These are phyloP conservation scores for Calyptommatus sinebrachiatus DNA, from an alignment of 2,113 vertebrate genomes.

Conservation along the genomic window DNA sequence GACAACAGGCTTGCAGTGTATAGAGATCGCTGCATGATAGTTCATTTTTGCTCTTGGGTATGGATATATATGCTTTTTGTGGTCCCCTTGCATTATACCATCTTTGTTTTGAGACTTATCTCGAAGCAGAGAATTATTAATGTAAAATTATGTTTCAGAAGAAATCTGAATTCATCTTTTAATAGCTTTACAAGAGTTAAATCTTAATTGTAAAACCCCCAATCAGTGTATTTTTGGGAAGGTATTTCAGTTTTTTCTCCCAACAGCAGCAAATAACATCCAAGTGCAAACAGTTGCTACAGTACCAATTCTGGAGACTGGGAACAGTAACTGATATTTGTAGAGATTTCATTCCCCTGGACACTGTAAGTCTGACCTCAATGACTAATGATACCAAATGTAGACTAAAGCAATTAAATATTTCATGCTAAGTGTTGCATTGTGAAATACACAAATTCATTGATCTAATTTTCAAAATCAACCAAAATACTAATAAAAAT, in stretches of 20 bases:
- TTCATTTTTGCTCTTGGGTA: neutral
- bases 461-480: neutral
- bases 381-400: conserved; percentile 4
- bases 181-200: conserved; percentile 3
- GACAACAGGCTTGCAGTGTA: neutral
- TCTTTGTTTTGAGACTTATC: neutral
- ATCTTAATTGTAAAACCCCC: conserved; percentile 9
- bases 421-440: conserved; percentile 8
- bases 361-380: conserved; percentile 25
- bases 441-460: neutral
- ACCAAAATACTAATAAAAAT: neutral
- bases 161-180: neutral
- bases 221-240: conserved; percentile 19
- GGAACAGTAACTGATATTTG: conserved; percentile 27
- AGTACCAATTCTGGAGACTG: conserved; percentile 19
- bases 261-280: conserved; percentile 25
- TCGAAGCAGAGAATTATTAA: neutral
- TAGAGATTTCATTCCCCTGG: conserved; percentile 26
- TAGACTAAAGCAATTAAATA: neutral
- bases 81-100: neutral
- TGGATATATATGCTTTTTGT: neutral
- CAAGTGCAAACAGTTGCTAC: conserved; percentile 23
- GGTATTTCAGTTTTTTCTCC: conserved; percentile 31
- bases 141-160: neutral
- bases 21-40: conserved; percentile 18